A percentile compares a stretch with the other conserved stretches of the same genome.
Conservation (phyloP, 2,797 vertebrate species). For the Sternotherus odoratus region DNA sequence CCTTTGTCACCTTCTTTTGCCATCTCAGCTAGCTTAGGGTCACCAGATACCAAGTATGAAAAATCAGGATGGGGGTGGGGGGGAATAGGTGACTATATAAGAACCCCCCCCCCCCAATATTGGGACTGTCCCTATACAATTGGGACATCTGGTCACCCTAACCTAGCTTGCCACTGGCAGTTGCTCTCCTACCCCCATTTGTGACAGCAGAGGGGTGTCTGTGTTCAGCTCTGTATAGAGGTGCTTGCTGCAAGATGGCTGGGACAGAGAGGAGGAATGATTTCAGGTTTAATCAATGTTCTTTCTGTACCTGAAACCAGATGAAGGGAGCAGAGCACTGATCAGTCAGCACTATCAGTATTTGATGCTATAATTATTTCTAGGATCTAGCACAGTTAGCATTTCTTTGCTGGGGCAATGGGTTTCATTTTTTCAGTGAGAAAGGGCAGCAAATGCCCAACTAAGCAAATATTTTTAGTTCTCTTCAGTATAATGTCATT, state of each 20-base stretch:
- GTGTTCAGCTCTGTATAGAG: neutral
- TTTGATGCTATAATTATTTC: neutral
- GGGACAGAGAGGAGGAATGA: neutral
- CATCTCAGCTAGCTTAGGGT: no score
- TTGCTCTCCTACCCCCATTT: neutral
- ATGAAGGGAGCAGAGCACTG: neutral
- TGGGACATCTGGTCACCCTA: no score
- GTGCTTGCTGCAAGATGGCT: neutral
- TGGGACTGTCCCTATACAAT: no score
- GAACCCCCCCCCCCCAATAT: no score
- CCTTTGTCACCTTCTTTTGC: neutral
- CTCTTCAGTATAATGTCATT: neutral
- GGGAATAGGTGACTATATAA: no score
- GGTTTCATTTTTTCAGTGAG: neutral
- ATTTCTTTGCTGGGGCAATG: neutral
- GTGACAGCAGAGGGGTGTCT: neutral
- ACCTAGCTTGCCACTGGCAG: neutral
- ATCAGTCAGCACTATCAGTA: neutral
- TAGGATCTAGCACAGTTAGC: neutral
- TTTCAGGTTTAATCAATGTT: neutral
- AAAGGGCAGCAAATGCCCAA: neutral
- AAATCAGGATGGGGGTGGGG: no score
- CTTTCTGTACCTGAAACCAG: neutral
- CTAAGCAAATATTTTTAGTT: neutral
- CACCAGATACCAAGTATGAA: no score